These are phyloP conservation scores for Peromyscus nudipes DNA, from an alignment of 2,797 vertebrate genomes.

Conservation along the genomic window DNA sequence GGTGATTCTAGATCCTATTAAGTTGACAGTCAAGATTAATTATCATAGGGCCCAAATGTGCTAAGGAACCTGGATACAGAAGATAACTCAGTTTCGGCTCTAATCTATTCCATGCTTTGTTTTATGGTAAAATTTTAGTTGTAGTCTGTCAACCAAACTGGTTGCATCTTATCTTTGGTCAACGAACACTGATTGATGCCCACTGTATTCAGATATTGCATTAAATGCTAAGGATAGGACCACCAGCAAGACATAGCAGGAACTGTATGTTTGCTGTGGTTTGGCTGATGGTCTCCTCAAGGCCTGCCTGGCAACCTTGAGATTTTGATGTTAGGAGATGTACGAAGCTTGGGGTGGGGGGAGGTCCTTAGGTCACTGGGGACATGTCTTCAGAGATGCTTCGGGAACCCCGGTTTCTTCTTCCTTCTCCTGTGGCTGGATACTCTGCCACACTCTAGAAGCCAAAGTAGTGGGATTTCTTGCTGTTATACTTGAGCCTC, in stretches of 20 bases:
- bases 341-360: not conserved
- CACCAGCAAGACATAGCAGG: not conserved
- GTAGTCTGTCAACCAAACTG: slow-evolving; percentile 1
- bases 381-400: not conserved
- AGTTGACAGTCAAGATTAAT: not conserved
- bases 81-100: not conserved
- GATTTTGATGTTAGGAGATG: not conserved
- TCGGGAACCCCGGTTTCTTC: not conserved
- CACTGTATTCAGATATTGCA: not conserved
- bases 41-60: too few relatives aligned
- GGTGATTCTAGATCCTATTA: not conserved
- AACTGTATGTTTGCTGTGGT: not conserved
- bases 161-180: not conserved
- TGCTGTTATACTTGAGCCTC: not conserved
- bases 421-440: not conserved
- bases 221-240: slow-evolving; percentile 16
- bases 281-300: not conserved
- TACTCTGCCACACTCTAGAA: not conserved
- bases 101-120: not conserved
- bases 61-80: not conserved
- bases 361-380: not conserved
- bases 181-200: not conserved
- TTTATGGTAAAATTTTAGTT: slow-evolving; percentile 42
- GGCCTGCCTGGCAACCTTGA: not conserved
- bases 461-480: not conserved